Base-by-base conservation (phyloP, 2,797 vertebrate genomes). In the Australoheros facetus region DNA sequence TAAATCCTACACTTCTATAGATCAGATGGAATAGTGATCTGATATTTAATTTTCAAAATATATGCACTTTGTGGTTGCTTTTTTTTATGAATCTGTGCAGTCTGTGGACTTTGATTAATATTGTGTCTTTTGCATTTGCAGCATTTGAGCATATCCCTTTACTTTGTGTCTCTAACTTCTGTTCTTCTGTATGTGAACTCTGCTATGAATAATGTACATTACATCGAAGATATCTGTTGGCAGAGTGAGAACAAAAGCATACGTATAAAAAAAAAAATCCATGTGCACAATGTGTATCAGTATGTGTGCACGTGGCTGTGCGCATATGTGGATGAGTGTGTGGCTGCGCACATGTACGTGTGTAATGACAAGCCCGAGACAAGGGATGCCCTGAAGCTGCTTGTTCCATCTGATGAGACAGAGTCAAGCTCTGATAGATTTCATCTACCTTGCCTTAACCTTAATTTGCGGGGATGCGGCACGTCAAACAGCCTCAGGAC, bases 401-500 rank as follows among this genome's bases (percentile, higher is more conserved):
- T 91, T 90, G 92, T 91, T 94, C 89, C 90, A 91, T 95, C 91
- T 93, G 94, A 93, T 93, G 91, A 95, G 91, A 86, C 89, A 91
- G 85, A 94, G 91, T 92, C 93, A 90, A 87, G 87, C 92, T 92
- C 93, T 92, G 90, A 94, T 90, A 89, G 91, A 94, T 89, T 90
- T 93, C 78, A 89, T 94, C 93, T 94, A 94, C 94, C 93, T 95
- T 93, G 87, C 91, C 87, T 93, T 95, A 96, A 95, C 94, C 95
- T 94, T 96, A 95, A 95, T 96, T 94, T 94, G 91, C 89, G 87
- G 87, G 87, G 92, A 95, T 94, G 92, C 85, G 71, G 92, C 89
- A 93, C 83, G 88, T 94, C 92, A 92, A 91, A 93, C 88, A 89
- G 91, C 91, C 93, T 78, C 82, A 73, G 92, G 91, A 93, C 91